These are phyloP conservation scores for Heliconius sara DNA, from an alignment of 2,888 invertebrate species.

Conservation along the genomic window DNA sequence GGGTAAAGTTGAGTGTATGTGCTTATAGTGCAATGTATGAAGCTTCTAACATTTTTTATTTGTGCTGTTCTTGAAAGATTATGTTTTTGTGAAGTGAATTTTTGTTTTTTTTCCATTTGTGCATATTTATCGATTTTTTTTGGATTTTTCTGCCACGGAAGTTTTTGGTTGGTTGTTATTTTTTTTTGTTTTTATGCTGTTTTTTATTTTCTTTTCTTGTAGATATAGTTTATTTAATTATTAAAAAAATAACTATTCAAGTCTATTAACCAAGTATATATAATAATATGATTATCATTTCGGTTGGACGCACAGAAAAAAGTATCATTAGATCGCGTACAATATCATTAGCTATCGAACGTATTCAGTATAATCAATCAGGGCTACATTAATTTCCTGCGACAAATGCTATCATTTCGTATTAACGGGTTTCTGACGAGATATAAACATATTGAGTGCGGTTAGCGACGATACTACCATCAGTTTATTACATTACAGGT, in stretches of 20 bases:
- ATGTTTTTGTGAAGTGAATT: constrained; percentile 76
- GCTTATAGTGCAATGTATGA: constrained; percentile 73
- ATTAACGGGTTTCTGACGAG: constrained; percentile 60
- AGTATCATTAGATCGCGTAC: constrained; percentile 29
- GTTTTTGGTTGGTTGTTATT: constrained; percentile 77
- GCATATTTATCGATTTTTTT: constrained; percentile 70
- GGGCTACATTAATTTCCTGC: constrained; percentile 55
- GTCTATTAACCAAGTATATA: constrained; percentile 28
- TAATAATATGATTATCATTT: constrained; percentile 18
- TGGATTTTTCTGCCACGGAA: constrained; percentile 80
- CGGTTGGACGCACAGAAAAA: constrained; percentile 11
- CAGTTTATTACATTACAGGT: constrained; percentile 63
- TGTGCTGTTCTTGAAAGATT: constrained; percentile 74
- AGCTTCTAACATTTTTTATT: constrained; percentile 72
- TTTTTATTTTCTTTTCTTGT: constrained; percentile 54
- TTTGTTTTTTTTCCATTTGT: constrained; percentile 69
- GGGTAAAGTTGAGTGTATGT: constrained; percentile 81
- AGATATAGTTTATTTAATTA: constrained; percentile 36
- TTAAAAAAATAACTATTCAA: constrained; percentile 11
- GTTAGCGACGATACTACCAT: constrained; percentile 58
- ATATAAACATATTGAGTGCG: constrained; percentile 59
- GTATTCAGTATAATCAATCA: constrained; percentile 49
- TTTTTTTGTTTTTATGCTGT: constrained; percentile 40
- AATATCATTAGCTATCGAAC: constrained; percentile 41
- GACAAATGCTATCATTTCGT: constrained; percentile 57